Base-by-base conservation (phyloP, 2,888 invertebrate genomes). In the Micoletzkya japonica region DNA sequence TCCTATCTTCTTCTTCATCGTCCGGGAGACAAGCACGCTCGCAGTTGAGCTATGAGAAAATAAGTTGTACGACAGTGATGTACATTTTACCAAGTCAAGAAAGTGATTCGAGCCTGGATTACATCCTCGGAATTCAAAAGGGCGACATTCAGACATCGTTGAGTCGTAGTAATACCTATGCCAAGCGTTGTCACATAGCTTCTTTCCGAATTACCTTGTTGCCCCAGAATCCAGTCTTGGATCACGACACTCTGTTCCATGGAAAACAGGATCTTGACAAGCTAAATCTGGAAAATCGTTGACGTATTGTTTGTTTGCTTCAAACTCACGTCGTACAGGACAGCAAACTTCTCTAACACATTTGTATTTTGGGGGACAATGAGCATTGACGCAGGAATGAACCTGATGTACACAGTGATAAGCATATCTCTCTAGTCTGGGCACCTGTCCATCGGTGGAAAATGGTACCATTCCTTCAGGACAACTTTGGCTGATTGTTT, bases 121-220 rank as follows among this genome's bases (percentile, higher is more conserved):
- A 37, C 74, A 71, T 44, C 69, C 71, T 20, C 60, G 61, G 68
- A 73, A 77, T 24, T 70, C 69, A 50, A 78, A 78, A 2, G 71
- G 60, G 20, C 73, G 74, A 63, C 79, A 79, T 14, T 74, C 71
- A 50, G 69, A 70, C 2, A 73, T 73, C 7, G 66, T 68, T 4
- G 72, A 50, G 56, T 79, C 77, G 61, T 74, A 79, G 68, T 68
- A 79, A 66, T 70, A 79, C 60, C 77, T 71, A n/a, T n/a, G n/a
- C n/a, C n/a, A n/a, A n/a, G n/a, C n/a, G n/a, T n/a, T n/a, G n/a
- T n/a, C n/a, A n/a, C n/a, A n/a, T n/a, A n/a, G n/a, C n/a, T n/a
- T n/a, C n/a, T n/a, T n/a, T n/a, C n/a, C n/a, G n/a, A n/a, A n/a
- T n/a, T n/a, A 44, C 61, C 61, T 61, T 3, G 61, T 61, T 4